Evolutionary conservation across 2,888 invertebrate species (phyloP), one percentile per base, ranked within the genome.

Genomic region (Pseudococcus viburni): DNA sequence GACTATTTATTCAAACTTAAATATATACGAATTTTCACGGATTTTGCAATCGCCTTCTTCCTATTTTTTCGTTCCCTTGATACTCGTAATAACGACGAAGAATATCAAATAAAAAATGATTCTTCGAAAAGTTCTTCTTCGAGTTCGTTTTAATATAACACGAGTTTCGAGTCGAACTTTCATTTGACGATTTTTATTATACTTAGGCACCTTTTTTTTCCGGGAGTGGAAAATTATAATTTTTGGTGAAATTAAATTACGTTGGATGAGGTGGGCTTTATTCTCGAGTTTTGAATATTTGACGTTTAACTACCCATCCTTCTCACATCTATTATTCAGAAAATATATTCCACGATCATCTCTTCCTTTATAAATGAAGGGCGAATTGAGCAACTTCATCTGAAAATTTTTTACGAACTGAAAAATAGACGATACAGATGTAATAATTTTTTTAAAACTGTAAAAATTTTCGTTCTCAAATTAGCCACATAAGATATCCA

Each of bases 1-100:
- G 33, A 73, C 33, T 73, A 73, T 64, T 73, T 73, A 73, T 73
- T 73, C 33, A 5, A 73, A 73, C 33, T 73, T 33, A 17, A 73
- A 73, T 68, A 68, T 11, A 42, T 42, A 42, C 42, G 68, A 68
- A 68, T 68, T 68, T 68, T 68, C 15, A n/a, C 26, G 7, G 12
- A 26, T 15, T 68, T 26, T 6, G 12, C 68, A 68, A 12, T 59
- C 68, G 11, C 42, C 42, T 42, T 6, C 42, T 42, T 42, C 42
- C 42, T 42, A 68, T 68, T 68, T 26, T 68, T 15, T 12, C 68
- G 12, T 68, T 26, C 12, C 12, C 68, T 9, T 8, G 68, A 26
- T 68, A 15, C 42, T 42, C 42, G 17, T 26, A 68, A 68, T 17
- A 26, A 68, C 9, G 42, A 42, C 42, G 68, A 68, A 68, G 64